These are phyloP conservation scores for Pemphredon lugubris DNA, from an alignment of 2,888 invertebrate genomes.

Conservation along the genomic window DNA sequence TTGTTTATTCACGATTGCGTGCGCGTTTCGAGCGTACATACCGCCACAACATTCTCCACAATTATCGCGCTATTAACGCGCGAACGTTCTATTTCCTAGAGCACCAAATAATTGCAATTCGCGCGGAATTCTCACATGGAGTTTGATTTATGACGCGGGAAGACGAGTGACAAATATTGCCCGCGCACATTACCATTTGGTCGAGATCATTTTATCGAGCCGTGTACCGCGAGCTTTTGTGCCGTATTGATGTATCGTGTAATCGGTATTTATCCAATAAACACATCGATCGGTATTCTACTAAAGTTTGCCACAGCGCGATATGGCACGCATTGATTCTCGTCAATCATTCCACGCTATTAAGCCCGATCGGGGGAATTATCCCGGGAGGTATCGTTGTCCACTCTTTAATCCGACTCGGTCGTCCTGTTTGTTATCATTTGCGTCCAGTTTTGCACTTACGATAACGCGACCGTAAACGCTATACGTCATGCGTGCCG, in stretches of 20 bases:
- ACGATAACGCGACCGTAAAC: constrained; percentile 1
- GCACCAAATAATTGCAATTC: background rate
- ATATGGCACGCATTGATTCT: constrained; percentile 26
- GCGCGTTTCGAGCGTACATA: no score
- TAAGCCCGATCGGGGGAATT: constrained; percentile 22
- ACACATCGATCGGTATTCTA: constrained; percentile 32
- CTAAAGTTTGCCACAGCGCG: constrained; percentile 17
- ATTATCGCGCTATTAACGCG: no score
- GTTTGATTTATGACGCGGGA: constrained; percentile 43
- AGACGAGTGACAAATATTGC: constrained; percentile 49
- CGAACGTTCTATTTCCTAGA: no score
- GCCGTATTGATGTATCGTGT: constrained; percentile 23
- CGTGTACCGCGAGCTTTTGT: constrained; percentile 25
- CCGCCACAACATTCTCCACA: no score
- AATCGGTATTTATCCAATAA: constrained; percentile 32
- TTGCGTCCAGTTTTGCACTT: constrained; percentile 14
- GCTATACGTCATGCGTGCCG: background rate
- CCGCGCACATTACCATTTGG: constrained; percentile 42
- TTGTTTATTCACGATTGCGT: no score
- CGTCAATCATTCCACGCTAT: constrained; percentile 38
- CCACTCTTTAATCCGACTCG: constrained; percentile 25
- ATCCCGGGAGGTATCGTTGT: constrained; percentile 19
- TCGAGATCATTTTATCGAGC: constrained; percentile 40
- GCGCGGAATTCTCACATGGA: constrained; percentile 1
- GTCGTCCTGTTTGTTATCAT: constrained; percentile 19